Percentiles rank a stretch among this genome's conserved stretches.
Evolutionary conservation across 2,888 invertebrate species (phyloP).

Genomic region (Drosophila fungiperda): DNA sequence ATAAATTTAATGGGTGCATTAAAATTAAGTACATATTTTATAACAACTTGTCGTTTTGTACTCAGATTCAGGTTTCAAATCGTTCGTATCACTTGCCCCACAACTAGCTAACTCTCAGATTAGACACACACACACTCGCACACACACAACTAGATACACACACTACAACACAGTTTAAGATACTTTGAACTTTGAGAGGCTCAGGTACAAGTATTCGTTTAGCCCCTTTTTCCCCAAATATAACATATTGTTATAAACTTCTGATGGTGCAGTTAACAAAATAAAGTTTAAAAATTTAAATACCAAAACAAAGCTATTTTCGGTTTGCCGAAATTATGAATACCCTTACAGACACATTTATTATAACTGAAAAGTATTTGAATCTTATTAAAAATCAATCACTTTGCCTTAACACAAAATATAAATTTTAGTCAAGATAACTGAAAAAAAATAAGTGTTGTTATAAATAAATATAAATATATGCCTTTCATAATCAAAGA

Average conservation of each 20-base stretch:
- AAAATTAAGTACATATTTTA: conserved; percentile 22
- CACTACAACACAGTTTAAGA: conserved; percentile 37
- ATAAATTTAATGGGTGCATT: conserved; percentile 14
- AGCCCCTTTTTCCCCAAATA: conserved; percentile 16
- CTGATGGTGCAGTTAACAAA: conserved; percentile 31
- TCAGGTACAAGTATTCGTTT: conserved; percentile 69
- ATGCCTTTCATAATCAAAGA: neutral
- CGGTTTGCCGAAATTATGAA: neutral
- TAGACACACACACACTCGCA: conserved; percentile 31
- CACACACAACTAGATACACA: conserved; percentile 11
- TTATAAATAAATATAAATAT: neutral
- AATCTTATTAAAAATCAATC: neutral
- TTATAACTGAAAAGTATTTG: neutral
- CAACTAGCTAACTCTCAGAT: conserved; percentile 13
- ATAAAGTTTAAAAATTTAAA: neutral
- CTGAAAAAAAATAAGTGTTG: neutral
- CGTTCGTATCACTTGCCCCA: conserved; percentile 55
- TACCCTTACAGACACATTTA: neutral
- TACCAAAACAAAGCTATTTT: neutral
- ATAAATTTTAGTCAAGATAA: neutral
- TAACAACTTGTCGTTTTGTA: conserved; percentile 65
- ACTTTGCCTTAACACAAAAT: neutral
- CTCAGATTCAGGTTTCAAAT: conserved; percentile 73
- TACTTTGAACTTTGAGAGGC: conserved; percentile 71
- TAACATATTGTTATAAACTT: conserved; percentile 14